phyloP scores from a whole-genome alignment of 1,140 invertebrate genomes.

The Philopotamus ludificatus region DNA sequence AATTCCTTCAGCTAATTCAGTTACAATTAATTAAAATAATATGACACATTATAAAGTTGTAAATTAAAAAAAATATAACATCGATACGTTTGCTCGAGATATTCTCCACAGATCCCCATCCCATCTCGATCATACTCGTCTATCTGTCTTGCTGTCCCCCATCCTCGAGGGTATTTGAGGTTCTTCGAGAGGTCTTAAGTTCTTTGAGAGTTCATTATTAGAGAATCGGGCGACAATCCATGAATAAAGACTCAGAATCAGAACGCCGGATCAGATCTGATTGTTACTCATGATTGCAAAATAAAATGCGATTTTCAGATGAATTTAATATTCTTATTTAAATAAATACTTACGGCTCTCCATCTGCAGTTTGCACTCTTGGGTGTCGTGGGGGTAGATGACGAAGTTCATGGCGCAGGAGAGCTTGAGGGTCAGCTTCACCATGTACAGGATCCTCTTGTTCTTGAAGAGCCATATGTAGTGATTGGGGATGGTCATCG shows the following conservation, averaged over 20 bases:
- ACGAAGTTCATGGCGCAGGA: slow-evolving; percentile 92
- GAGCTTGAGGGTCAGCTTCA: slow-evolving; percentile 78
- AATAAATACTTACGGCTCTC: slow-evolving; percentile 73
- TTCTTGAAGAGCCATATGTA: slow-evolving; percentile 87
- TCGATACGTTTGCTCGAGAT: too few relatives aligned
- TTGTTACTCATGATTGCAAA: background rate
- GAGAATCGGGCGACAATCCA: slow-evolving; percentile 29
- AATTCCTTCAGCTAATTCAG: too few relatives aligned
- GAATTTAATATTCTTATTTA: background rate
- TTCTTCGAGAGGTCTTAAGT: slow-evolving; percentile 27
- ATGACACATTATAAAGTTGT: too few relatives aligned
- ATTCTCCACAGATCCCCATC: too few relatives aligned
- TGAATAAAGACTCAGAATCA: background rate
- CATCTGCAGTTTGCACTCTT: slow-evolving; percentile 90
- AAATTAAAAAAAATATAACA: too few relatives aligned
- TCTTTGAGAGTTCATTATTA: slow-evolving; percentile 37
- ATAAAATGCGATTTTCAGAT: background rate
- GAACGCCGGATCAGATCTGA: background rate
- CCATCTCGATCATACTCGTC: background rate
- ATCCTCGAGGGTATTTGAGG: slow-evolving; percentile 11
- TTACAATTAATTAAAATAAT: too few relatives aligned
- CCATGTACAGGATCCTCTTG: slow-evolving; percentile 86
- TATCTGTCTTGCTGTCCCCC: slow-evolving; percentile 4
- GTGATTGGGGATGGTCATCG: slow-evolving; percentile 91
- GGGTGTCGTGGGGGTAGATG: slow-evolving; percentile 88